Base-by-base conservation (phyloP, 2,888 invertebrate genomes). In the Pseudanteris insignis region DNA sequence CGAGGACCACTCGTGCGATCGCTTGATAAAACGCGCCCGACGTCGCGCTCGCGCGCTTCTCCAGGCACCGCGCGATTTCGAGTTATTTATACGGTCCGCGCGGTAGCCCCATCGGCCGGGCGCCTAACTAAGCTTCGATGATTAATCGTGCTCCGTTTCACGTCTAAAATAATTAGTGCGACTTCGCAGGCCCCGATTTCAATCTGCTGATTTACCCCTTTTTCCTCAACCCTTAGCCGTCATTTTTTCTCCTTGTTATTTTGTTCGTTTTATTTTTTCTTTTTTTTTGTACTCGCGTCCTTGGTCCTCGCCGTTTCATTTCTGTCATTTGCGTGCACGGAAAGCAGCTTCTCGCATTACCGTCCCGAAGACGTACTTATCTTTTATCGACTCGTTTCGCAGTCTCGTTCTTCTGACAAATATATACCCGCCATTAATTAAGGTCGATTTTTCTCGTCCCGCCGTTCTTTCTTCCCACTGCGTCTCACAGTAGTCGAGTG, bases 111-210 rank as follows among this genome's bases (percentile, higher is more conserved):
- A 38, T 61, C 44, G 54, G 51, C 29, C 50, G 47, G 59, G 57
- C 64, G 51, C 54, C 63, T 63, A 60, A 58, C 44, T 47, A 55
- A 50, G 60, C 64, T 65, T 65, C 67, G 66, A 72, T 73, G 73
- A 73, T 73, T 73, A 72, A 73, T 72, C 63, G 68, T 62, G 43
- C 48, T 15, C 38, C 51, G 38, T 54, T 59, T 66, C 60, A 50
- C 38, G 41, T 38, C 51, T 65, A 71, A 72, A 67, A 68, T 73
- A 70, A 24, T 32, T 29, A 37, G 41, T 9, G 9, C 26, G 26
- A 9, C 26, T 26, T 26, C 9, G 2, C n/a, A n/a, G 26, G n/a
- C 36, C 12, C 41, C 26, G 60, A 51, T 53, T 40, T 11, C 60
- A 40, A 60, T 54, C 43, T 53, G 10, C 48, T 41, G 47, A 53